Evolutionary conservation across 2,113 vertebrate species (phyloP), one percentile per base, ranked within the genome.

Genomic region (Elachura formosa): DNA sequence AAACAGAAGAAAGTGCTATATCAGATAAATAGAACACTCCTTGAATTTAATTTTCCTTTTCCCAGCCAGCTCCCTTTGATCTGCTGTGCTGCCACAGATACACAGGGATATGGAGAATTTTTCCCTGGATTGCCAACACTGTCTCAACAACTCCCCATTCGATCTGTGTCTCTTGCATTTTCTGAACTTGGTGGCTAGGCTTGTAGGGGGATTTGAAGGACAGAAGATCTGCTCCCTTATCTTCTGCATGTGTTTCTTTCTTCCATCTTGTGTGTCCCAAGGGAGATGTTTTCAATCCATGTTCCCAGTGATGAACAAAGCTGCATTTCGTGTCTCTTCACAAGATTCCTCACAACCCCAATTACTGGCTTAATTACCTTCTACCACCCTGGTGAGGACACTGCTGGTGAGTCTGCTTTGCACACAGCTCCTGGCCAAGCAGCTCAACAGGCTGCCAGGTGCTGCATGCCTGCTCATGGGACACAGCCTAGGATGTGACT

Each of bases 311-410:
- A 73, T 34, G 66, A 83, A 33, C 34, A 91, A 58, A 55, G 93
- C 89, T 92, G 52, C 1, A 3, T 43, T 46, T 64, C 0, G 0
- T 89, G 9, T 54, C 17, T 20, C 67, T 89, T 63, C 84, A 86
- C 55, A 90, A 84, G 68, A 36, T 36, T 90, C 81, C 62, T 87
- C 38, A 1, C 64, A 87, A 56, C 5, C 10, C 24, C 49, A 8
- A 2, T 40, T 89, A 48, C 58, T 85, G 93, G 52, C 69, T 95
- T 91, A 96, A 87, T 93, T 91, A 84, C 62, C 48, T 96, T 94
- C 94, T 54, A 89, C 26, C 87, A 82, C 82, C 79, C 77, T 34
- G 62, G 43, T 11, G 69, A 63, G 71, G 81, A 54, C 40, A 34
- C 16, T 22, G 72, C 14, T 38, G 58, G 8, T 3, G 33, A 84